These are phyloP conservation scores for Littorina saxatilis DNA, from an alignment of 1,140 invertebrate species.

Conservation along the genomic window DNA sequence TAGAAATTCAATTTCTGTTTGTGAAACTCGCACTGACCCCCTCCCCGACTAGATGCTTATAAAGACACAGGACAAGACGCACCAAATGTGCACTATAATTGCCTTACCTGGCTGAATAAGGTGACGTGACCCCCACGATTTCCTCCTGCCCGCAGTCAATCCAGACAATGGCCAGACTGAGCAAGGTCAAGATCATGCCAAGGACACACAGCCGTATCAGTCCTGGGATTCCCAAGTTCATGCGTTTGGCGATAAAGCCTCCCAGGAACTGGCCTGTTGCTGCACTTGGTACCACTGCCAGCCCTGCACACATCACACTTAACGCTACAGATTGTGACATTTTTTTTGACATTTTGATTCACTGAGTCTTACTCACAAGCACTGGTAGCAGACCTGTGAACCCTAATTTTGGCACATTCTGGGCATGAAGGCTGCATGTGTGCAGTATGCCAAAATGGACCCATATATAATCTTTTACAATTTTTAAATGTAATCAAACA, in stretches of 20 bases:
- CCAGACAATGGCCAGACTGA: constrained; percentile 57
- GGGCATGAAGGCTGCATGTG: no score
- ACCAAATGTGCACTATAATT: no score
- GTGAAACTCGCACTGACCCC: no score
- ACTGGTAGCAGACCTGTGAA: neutral
- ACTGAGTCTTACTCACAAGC: neutral
- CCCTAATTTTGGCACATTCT: no score
- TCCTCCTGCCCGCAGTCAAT: constrained; percentile 55
- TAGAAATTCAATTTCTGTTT: no score
- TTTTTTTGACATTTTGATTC: neutral
- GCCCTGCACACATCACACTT: constrained; percentile 76
- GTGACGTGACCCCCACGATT: constrained; percentile 81
- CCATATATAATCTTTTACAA: no score
- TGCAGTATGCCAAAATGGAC: no score
- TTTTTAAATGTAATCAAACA: no score
- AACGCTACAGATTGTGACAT: neutral
- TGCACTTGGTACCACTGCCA: constrained; percentile 77
- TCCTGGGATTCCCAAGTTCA: constrained; percentile 64
- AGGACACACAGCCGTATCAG: constrained; percentile 59
- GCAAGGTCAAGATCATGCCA: constrained; percentile 45
- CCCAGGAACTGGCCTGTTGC: constrained; percentile 69
- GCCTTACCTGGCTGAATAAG: constrained; percentile 88
- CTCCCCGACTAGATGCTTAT: no score
- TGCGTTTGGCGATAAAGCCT: constrained; percentile 60
- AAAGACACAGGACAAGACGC: no score